phyloP scores from a whole-genome alignment of 2,797 vertebrate species.

The Presbytis comata region DNA sequence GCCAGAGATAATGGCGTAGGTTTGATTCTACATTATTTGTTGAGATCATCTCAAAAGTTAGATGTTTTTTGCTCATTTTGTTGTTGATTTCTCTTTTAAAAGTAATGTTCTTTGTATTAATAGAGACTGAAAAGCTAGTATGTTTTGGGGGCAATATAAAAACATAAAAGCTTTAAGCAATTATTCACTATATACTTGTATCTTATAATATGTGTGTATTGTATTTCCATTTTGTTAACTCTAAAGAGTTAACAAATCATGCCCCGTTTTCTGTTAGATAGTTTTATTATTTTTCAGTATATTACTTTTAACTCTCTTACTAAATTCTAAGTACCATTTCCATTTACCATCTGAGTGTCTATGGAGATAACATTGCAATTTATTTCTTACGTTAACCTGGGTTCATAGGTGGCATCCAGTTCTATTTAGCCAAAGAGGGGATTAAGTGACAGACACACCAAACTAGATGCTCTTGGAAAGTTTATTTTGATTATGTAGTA shows the following conservation, averaged over 20 bases:
- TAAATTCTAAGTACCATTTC: conserved; percentile 81
- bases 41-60: not conserved
- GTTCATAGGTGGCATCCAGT: conserved; percentile 69
- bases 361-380: conserved; percentile 83
- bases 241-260: conserved; percentile 78
- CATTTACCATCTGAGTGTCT: conserved; percentile 77
- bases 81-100: not conserved
- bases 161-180: conserved; percentile 77
- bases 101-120: conserved; percentile 67
- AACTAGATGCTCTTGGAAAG: conserved; percentile 76
- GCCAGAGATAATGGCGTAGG: not conserved
- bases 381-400: conserved; percentile 84
- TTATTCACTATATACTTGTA: conserved; percentile 71
- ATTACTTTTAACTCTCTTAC: conserved; percentile 84
- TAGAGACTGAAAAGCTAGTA: conserved; percentile 69
- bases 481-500: conserved; percentile 83
- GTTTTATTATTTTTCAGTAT: conserved; percentile 84
- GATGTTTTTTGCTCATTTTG: not conserved
- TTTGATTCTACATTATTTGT: not conserved
- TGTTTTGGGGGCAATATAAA: conserved; percentile 73
- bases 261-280: conserved; percentile 83
- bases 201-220: conserved; percentile 80
- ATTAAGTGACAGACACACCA: conserved; percentile 81
- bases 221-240: conserved; percentile 83
- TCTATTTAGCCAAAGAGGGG: conserved; percentile 76